Conservation (phyloP, 2,113 vertebrate species). For the Daubentonia madagascariensis region DNA sequence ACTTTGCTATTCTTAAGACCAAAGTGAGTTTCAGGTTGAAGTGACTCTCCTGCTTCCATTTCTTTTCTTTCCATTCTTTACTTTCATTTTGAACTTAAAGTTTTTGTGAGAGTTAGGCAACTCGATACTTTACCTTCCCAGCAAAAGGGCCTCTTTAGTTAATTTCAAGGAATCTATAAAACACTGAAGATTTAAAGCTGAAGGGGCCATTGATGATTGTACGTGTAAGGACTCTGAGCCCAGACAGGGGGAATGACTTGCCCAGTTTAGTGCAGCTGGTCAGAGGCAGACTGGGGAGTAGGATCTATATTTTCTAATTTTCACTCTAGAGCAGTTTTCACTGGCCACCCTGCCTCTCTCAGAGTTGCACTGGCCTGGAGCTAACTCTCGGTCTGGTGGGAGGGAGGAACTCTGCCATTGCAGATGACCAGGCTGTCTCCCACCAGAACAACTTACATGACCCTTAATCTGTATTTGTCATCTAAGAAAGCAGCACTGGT, state of each 20-base stretch:
- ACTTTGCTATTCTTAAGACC: constrained; percentile 51
- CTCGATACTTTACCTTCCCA: background rate
- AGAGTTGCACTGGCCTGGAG: background rate
- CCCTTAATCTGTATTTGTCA: background rate
- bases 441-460: background rate
- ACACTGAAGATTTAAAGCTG: background rate
- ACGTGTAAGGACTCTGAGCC: background rate
- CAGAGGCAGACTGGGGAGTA: background rate
- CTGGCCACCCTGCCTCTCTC: background rate
- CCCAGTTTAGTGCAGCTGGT: background rate
- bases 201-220: background rate
- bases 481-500: background rate
- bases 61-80: constrained; percentile 3
- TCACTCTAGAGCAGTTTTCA: background rate
- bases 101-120: background rate
- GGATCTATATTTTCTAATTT: background rate
- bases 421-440: background rate
- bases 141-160: background rate
- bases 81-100: constrained; percentile 28
- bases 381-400: background rate
- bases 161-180: background rate
- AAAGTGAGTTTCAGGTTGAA: constrained; percentile 43
- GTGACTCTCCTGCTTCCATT: constrained; percentile 1
- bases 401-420: background rate
- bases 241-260: background rate